Percentiles rank a stretch among this genome's conserved stretches.
Evolutionary conservation across 2,797 vertebrate species (phyloP).

Genomic region (Labeo calbasu): DNA sequence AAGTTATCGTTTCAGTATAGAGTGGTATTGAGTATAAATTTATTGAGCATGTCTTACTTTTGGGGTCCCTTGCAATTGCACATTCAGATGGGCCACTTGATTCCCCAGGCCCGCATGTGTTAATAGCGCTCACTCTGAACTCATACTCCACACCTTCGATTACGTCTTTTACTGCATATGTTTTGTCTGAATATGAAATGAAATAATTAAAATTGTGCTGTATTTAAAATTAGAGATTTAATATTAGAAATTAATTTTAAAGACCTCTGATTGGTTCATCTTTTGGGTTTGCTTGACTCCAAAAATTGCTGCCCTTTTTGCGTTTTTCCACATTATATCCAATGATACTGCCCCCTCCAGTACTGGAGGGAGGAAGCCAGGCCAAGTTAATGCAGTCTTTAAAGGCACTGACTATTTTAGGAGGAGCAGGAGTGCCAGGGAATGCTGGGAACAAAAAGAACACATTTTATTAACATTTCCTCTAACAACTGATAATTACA

Average conservation of each 20-base stretch:
- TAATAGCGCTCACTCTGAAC: conserved; percentile 88
- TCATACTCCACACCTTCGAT: conserved; percentile 86
- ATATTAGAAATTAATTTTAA: background rate
- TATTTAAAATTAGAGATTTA: background rate
- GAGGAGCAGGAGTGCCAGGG: conserved; percentile 80
- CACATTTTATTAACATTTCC: background rate
- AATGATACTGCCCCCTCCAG: conserved; percentile 78
- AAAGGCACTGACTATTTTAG: conserved; percentile 80
- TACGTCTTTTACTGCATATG: conserved; percentile 78
- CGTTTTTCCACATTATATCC: conserved; percentile 90
- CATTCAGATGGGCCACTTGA: conserved; percentile 82
- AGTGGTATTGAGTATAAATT: background rate
- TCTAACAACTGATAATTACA: background rate
- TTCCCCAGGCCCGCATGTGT: conserved; percentile 83
- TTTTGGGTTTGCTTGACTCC: conserved; percentile 81
- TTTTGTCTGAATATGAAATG: conserved; percentile 68
- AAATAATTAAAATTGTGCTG: background rate
- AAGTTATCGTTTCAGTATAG: background rate
- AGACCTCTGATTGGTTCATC: conserved; percentile 79
- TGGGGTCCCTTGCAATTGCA: conserved; percentile 80
- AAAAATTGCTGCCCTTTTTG: conserved; percentile 84
- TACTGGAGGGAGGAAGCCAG: conserved; percentile 82
- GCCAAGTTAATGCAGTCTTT: conserved; percentile 80
- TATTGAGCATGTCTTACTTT: conserved; percentile 75
- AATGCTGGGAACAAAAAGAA: conserved; percentile 71